A percentile compares a stretch with the other conserved stretches of the same genome.
These are phyloP conservation scores for Oncorhynchus masou DNA, from an alignment of 2,113 vertebrate species.

Conservation along the genomic window DNA sequence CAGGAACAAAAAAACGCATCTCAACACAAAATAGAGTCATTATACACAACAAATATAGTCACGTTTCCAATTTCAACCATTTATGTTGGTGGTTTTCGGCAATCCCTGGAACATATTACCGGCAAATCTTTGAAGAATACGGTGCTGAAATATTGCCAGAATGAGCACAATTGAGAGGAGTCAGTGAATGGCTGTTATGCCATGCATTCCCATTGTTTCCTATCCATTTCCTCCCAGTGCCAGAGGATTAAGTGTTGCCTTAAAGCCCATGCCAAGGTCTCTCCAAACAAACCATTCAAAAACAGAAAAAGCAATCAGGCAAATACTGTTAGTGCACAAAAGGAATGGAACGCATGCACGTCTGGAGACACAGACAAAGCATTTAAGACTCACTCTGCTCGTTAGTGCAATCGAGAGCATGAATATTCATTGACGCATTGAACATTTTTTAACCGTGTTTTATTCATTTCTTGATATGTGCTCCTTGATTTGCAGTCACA, in stretches of 20 bases:
- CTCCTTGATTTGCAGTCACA: constrained; percentile 41
- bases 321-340: constrained; percentile 65
- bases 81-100: constrained; percentile 42
- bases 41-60: constrained; percentile 38
- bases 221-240: constrained; percentile 51
- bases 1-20: background rate
- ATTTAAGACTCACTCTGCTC: constrained; percentile 53
- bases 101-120: constrained; percentile 44
- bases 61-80: constrained; percentile 26
- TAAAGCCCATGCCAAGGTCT: constrained; percentile 62
- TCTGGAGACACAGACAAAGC: constrained; percentile 55
- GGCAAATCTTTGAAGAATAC: constrained; percentile 53
- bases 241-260: constrained; percentile 65
- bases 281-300: constrained; percentile 67
- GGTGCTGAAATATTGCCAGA: constrained; percentile 45
- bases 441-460: constrained; percentile 44
- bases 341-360: constrained; percentile 39
- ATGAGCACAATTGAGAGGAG: constrained; percentile 60
- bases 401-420: constrained; percentile 54
- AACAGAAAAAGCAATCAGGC: constrained; percentile 67
- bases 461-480: constrained; percentile 48
- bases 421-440: constrained; percentile 62
- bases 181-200: constrained; percentile 63
- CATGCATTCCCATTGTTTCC: constrained; percentile 64
- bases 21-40: constrained; percentile 10